These are phyloP conservation scores for Myrmecobius fasciatus DNA, from an alignment of 2,113 vertebrate species.

Conservation along the genomic window DNA sequence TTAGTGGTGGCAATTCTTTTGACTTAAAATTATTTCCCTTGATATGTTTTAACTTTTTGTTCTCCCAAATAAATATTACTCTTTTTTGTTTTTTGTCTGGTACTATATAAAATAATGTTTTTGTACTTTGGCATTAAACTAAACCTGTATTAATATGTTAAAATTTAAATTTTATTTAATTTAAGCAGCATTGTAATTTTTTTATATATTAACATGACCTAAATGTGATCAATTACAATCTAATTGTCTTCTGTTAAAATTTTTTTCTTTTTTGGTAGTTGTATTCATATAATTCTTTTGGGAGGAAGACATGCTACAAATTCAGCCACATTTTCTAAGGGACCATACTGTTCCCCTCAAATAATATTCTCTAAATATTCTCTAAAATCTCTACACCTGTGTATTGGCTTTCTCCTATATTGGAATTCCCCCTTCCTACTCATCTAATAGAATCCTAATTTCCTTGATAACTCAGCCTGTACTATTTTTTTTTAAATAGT, in stretches of 20 bases:
- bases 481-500: not conserved
- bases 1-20: not conserved
- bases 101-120: not conserved
- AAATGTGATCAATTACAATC: not conserved
- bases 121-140: not conserved
- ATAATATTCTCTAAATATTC: not conserved
- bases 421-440: not conserved
- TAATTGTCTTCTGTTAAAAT: not conserved
- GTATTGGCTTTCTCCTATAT: not conserved
- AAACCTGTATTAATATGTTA: not conserved
- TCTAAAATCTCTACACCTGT: not conserved
- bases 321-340: not conserved
- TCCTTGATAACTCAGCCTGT: not conserved
- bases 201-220: not conserved
- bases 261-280: not conserved
- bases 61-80: not conserved
- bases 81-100: not conserved
- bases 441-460: not conserved
- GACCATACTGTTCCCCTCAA: not conserved
- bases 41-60: not conserved
- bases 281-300: not conserved
- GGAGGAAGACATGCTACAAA: not conserved
- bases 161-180: not conserved
- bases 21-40: not conserved
- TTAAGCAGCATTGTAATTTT: not conserved